Evolutionary conservation across 2,113 vertebrate genomes (phyloP), one percentile per base, ranked within the genome.

Genomic region (Plecotus auritus): DNA sequence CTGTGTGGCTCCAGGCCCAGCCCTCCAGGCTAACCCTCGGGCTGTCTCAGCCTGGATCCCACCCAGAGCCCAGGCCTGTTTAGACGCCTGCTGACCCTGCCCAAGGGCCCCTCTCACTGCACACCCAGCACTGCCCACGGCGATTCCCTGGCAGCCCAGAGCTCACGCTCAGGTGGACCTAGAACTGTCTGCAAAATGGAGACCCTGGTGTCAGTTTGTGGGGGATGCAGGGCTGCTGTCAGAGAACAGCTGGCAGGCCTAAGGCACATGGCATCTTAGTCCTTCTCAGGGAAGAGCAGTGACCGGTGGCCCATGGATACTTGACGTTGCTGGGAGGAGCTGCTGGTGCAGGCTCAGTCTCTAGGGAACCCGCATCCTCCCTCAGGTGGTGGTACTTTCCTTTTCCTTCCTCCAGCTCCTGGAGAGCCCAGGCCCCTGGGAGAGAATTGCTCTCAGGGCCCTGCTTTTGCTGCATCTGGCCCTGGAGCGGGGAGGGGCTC

Each of bases 11-110:
- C 42, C 14, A n/a, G 67, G 45, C 17, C 92, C 35, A 6, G 35
- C 16, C 64, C 45, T 23, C 12, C 8, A 17, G 77, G 37, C 85
- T 17, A 49, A 66, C 7, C 30, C 35, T 9, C 1, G 1, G 67
- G 12, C 59, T n/a, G 0, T 47, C 59, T 67, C 54, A 56, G 45
- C 67, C 59, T 22, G n/a, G 49, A 28, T 49, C 20, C 61, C 32
- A 1, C 9, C 14, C 10, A 1, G 78, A 69, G n/a, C 59, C 80
- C 18, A 18, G 8, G 32, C 18, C 86, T 20, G 1, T 18, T 7
- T 32, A 0, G 5, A 5, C 0, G 0, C 59, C 78, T 30, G 47
- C 4, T 0, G 47, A 37, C 32, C 18, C 9, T 10, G 12, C 7
- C 1, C 8, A 2, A 4, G 35, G 51, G 20, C 28, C 30, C 0